Evolutionary conservation across 2,113 vertebrate genomes (phyloP).

Genomic region (Myotis brandtii): DNA sequence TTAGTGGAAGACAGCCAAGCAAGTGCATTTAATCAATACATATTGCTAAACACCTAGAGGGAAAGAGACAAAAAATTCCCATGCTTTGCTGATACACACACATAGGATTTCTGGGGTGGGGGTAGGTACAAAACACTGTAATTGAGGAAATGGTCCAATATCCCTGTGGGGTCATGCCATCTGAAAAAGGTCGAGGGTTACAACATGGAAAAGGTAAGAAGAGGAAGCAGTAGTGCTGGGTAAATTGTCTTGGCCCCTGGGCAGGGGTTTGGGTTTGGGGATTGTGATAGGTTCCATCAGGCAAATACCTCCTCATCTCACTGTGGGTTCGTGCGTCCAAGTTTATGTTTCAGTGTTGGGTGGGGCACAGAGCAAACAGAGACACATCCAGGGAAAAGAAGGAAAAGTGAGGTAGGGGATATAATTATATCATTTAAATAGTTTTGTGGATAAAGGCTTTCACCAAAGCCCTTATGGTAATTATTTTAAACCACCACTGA

Average conservation of each 20-base stretch:
- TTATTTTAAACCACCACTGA: conserved; percentile 76
- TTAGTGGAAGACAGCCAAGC: conserved; percentile 41
- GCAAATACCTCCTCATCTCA: background rate
- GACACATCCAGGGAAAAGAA: conserved; percentile 63
- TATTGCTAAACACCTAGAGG: conserved; percentile 18
- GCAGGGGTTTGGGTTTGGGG: conserved; percentile 22
- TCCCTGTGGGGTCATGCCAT: conserved; percentile 45
- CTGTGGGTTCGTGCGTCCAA: background rate
- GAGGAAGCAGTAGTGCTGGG: background rate
- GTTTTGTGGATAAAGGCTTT: conserved; percentile 73
- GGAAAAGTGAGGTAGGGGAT: conserved; percentile 57
- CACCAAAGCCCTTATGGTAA: conserved; percentile 66
- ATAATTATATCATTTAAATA: conserved; percentile 78
- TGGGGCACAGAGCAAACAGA: background rate
- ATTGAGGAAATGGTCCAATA: conserved; percentile 61
- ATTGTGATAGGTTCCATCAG: conserved; percentile 69
- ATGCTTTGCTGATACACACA: conserved; percentile 19
- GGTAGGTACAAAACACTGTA: background rate
- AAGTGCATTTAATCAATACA: conserved; percentile 50
- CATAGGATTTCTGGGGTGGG: background rate
- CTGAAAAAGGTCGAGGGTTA: conserved; percentile 44
- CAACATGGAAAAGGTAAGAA: conserved; percentile 46
- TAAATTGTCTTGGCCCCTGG: conserved; percentile 51
- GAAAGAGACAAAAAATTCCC: background rate
- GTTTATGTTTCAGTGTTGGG: background rate